These are phyloP conservation scores for Ectemnius lituratus DNA, from an alignment of 2,888 invertebrate genomes.

Conservation along the genomic window DNA sequence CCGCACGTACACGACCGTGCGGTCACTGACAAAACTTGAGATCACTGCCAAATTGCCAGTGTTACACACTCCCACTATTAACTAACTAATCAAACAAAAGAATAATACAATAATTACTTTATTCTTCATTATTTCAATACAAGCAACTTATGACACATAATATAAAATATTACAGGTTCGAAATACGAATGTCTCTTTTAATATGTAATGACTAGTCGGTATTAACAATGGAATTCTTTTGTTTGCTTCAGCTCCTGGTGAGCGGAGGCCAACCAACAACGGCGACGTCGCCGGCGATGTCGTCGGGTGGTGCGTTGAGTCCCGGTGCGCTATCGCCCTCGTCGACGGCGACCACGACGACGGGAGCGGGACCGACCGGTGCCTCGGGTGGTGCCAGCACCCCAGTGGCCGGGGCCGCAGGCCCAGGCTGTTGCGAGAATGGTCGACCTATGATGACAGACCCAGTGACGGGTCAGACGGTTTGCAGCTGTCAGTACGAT, in stretches of 20 bases:
- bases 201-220: too few relatives aligned
- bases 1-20: too few relatives aligned
- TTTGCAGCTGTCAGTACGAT: constrained; percentile 97
- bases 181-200: not conserved
- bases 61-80: too few relatives aligned
- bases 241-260: constrained; percentile 84
- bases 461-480: constrained; percentile 94
- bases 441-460: constrained; percentile 95
- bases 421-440: constrained; percentile 89
- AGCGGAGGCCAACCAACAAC: constrained; percentile 86
- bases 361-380: constrained; percentile 59
- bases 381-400: constrained; percentile 75
- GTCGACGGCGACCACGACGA: constrained; percentile 77
- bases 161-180: not conserved
- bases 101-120: too few relatives aligned
- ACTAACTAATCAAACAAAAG: too few relatives aligned
- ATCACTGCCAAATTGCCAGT: too few relatives aligned
- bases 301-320: constrained; percentile 87
- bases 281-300: constrained; percentile 85
- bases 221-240: not conserved
- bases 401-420: constrained; percentile 69
- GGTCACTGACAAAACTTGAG: too few relatives aligned
- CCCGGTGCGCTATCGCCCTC: constrained; percentile 84
- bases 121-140: too few relatives aligned
- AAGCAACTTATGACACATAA: too few relatives aligned